phyloP scores from a whole-genome alignment of 1,140 invertebrate species.

The Globodera rostochiensis region DNA sequence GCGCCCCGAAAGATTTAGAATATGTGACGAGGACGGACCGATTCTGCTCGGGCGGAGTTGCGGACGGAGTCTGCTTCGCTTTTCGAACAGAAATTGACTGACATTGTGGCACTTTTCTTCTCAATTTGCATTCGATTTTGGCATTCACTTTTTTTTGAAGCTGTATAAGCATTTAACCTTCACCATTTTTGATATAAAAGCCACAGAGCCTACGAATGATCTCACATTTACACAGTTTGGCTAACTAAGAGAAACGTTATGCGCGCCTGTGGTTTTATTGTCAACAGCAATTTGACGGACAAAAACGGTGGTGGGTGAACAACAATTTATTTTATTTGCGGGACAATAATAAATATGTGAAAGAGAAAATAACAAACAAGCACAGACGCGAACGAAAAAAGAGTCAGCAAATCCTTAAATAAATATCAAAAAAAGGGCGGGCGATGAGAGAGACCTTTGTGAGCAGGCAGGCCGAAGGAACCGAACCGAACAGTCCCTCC shows the following conservation, averaged over 20 bases:
- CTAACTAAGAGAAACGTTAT: too few relatives aligned
- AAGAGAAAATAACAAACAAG: neutral
- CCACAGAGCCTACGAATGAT: too few relatives aligned
- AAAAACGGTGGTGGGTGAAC: neutral
- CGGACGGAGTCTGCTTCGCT: constrained; percentile 28
- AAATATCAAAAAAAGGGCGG: neutral
- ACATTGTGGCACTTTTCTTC: too few relatives aligned
- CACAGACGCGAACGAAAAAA: neutral
- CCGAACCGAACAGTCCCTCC: neutral
- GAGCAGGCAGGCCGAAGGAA: neutral
- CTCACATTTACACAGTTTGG: too few relatives aligned
- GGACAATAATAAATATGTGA: neutral
- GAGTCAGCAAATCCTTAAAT: neutral
- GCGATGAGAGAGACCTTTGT: neutral
- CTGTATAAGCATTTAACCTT: too few relatives aligned
- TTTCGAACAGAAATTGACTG: neutral
- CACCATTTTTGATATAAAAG: too few relatives aligned
- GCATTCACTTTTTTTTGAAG: too few relatives aligned
- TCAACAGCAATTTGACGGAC: too few relatives aligned
- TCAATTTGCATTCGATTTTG: too few relatives aligned
- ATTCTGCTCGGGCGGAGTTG: constrained; percentile 27
- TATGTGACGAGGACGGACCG: constrained; percentile 5
- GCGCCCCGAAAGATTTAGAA: constrained; percentile 12
- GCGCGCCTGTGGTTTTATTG: too few relatives aligned
- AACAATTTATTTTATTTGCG: neutral